These are phyloP conservation scores for Xestobium rufovillosum DNA, from an alignment of 2,888 invertebrate species.

Conservation along the genomic window DNA sequence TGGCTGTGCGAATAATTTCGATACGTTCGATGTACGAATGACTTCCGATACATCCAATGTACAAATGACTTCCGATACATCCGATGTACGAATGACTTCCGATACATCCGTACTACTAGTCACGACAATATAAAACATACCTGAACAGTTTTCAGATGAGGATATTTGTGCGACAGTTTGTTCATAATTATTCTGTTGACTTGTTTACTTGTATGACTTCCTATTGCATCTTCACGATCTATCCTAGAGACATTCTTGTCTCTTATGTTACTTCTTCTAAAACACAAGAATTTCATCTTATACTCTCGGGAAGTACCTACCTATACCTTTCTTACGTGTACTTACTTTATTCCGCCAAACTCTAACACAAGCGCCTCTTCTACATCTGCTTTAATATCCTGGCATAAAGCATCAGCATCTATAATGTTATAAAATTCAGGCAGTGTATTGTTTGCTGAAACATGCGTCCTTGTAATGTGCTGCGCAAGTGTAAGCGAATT, in stretches of 20 bases:
- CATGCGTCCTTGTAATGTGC: conserved; percentile 70
- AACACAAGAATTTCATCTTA: conserved; percentile 23
- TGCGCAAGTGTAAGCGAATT: conserved; percentile 63
- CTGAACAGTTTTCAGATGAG: conserved; percentile 57
- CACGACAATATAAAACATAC: conserved; percentile 35
- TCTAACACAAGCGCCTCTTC: conserved; percentile 62
- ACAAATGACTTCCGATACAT: too few species aligned
- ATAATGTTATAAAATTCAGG: conserved; percentile 51
- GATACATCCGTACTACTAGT: too few species aligned
- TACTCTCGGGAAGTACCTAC: too few species aligned
- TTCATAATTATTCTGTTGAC: conserved; percentile 62
- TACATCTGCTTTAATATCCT: conserved; percentile 50
- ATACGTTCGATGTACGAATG: too few species aligned
- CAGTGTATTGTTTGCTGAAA: conserved; percentile 52
- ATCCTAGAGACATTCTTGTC: conserved; percentile 29
- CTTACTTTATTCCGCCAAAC: conserved; percentile 50
- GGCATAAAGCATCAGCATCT: conserved; percentile 43
- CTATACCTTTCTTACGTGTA: too few species aligned
- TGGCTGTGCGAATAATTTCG: too few species aligned
- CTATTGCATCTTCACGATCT: conserved; percentile 43
- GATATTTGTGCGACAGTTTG: conserved; percentile 49
- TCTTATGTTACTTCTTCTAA: conserved; percentile 34
- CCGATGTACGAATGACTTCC: too few species aligned
- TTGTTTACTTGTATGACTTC: conserved; percentile 53
- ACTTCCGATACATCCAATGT: too few species aligned